Conservation (phyloP, 1,140 invertebrate species). For the Anoplophora glabripennis region DNA sequence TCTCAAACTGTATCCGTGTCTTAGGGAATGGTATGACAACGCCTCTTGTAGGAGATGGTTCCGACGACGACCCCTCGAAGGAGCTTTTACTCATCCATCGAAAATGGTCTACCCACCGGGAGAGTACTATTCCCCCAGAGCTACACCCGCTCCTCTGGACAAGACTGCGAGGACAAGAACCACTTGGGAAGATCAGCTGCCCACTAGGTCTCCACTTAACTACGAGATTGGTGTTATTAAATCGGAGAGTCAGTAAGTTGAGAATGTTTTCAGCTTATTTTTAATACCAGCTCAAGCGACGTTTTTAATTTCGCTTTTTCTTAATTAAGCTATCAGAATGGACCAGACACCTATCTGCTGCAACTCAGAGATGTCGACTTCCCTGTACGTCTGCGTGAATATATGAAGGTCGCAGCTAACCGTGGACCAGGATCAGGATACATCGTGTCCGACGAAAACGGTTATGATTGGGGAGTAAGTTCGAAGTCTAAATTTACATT, state of each 20-base stretch:
- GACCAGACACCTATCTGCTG: slow-evolving; percentile 92
- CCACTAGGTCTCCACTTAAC: slow-evolving; percentile 75
- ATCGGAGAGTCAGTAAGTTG: slow-evolving; percentile 83
- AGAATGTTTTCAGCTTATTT: not conserved
- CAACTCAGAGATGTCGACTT: slow-evolving; percentile 91
- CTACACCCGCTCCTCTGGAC: slow-evolving; percentile 56
- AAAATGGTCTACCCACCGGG: slow-evolving; percentile 91
- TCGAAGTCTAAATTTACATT: not conserved
- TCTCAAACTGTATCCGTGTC: slow-evolving; percentile 18
- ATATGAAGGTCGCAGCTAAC: slow-evolving; percentile 85
- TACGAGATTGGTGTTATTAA: slow-evolving; percentile 77
- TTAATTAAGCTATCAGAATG: slow-evolving; percentile 81
- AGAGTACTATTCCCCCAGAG: slow-evolving; percentile 72
- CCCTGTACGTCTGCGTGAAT: slow-evolving; percentile 84
- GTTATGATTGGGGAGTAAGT: slow-evolving; percentile 73
- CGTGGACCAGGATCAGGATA: slow-evolving; percentile 66
- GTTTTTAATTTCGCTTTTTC: slow-evolving; percentile 2
- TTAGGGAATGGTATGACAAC: slow-evolving; percentile 83
- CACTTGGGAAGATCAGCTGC: slow-evolving; percentile 66
- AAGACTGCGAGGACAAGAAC: slow-evolving; percentile 49
- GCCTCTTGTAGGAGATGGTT: slow-evolving; percentile 84
- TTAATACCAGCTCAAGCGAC: not conserved
- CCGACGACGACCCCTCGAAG: slow-evolving; percentile 72
- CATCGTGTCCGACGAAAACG: slow-evolving; percentile 63
- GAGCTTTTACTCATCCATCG: slow-evolving; percentile 86